Evolutionary conservation across 2,888 invertebrate species (phyloP), one percentile per base, ranked within the genome.

Genomic region (Cetonia aurata): DNA sequence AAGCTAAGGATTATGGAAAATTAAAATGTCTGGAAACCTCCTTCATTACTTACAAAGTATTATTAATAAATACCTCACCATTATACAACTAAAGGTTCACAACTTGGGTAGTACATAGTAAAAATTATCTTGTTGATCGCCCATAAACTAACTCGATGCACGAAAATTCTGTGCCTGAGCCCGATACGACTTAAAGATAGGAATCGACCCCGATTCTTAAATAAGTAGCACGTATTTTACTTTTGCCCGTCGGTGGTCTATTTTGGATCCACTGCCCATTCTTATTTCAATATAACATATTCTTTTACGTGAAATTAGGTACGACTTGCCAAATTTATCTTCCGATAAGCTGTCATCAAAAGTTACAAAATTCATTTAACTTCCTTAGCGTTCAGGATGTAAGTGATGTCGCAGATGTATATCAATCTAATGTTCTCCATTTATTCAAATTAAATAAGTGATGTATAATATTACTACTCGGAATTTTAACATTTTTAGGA

Each of bases 61-160:
- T 37, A 37, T 37, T 37, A 37, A 37, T 37, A 37, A 37, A 37
- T 37, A 10, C 10, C 8, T 10, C 1, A 37, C 37, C 37, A 37
- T 37, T 37, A 37, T 8, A 10, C 37, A 3, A 37, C 37, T 8
- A 25, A 25, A 25, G 25, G 25, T 37, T 37, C 37, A 37, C 37
- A 10, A 37, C 37, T 37, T 37, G 8, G 10, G 4, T 48, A n/a
- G 57, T n/a, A n/a, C n/a, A n/a, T n/a, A 44, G 42, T 33, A 52
- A 60, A 60, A 50, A 50, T 50, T 65, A 50, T 62, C 48, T 62
- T 48, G 48, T 62, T 62, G 50, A 50, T 65, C 62, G 50, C 62
- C n/a, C 62, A 50, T 33, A 65, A 50, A 17, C 50, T 12, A 15
- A 65, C 33, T 12, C n/a, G 50, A 52, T 3, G 41, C 62, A 65